Percentiles rank a stretch among this genome's conserved stretches.
These are phyloP conservation scores for Acronicta psi DNA, from an alignment of 2,888 invertebrate genomes.

Conservation along the genomic window DNA sequence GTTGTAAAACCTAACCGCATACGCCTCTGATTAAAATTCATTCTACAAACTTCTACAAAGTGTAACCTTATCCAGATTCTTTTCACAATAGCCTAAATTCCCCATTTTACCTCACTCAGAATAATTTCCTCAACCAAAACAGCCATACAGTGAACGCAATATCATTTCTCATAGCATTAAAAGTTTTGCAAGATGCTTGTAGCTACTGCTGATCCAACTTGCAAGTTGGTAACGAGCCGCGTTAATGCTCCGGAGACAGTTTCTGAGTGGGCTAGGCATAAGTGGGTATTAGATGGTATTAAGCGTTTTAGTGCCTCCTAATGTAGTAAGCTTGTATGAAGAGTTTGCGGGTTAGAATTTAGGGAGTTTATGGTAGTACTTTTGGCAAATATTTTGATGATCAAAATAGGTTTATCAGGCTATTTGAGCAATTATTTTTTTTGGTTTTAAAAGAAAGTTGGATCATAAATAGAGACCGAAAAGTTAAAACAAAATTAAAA, in stretches of 20 bases:
- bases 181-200: constrained; percentile 51
- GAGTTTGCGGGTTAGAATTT: constrained; percentile 26
- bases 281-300: constrained; percentile 58
- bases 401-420: too few species aligned
- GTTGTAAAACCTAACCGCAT: too few species aligned
- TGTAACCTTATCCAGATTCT: too few species aligned
- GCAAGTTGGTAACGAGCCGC: constrained; percentile 50
- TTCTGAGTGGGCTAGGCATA: constrained; percentile 59
- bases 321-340: constrained; percentile 44
- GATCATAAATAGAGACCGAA: too few species aligned
- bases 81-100: not conserved
- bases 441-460: too few species aligned
- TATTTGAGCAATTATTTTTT: too few species aligned
- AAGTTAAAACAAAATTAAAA: too few species aligned
- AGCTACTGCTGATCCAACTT: constrained; percentile 56
- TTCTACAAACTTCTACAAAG: too few species aligned
- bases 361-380: too few species aligned
- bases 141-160: constrained; percentile 10
- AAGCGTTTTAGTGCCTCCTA: constrained; percentile 55
- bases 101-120: constrained; percentile 7
- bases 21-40: too few species aligned
- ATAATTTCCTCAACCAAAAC: constrained; percentile 18
- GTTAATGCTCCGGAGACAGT: constrained; percentile 61
- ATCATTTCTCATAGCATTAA: constrained; percentile 52
- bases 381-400: not conserved